These are phyloP conservation scores for Kryptolebias marmoratus DNA, from an alignment of 2,113 vertebrate genomes.

Conservation along the genomic window DNA sequence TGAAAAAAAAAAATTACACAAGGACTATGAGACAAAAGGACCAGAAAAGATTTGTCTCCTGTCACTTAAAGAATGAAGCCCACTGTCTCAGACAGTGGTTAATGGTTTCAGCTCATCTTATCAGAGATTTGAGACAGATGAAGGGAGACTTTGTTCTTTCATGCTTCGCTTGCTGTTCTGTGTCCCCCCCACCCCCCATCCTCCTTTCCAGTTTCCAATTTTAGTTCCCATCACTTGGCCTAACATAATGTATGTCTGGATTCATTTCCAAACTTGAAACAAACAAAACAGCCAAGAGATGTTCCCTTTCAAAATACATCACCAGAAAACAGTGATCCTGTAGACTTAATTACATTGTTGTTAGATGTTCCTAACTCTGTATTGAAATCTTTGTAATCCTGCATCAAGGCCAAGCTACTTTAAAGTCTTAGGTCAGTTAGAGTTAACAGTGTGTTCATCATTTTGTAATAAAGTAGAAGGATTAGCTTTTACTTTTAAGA, in stretches of 20 bases:
- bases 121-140: constrained; percentile 5
- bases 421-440: constrained; percentile 41
- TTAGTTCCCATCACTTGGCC: constrained; percentile 23
- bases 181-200: too few relatives aligned
- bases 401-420: constrained; percentile 47
- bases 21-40: background rate
- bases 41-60: background rate
- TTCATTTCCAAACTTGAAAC: constrained; percentile 22
- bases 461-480: background rate
- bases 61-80: background rate
- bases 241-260: constrained; percentile 26
- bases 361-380: constrained; percentile 55
- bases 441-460: constrained; percentile 48
- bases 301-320: constrained; percentile 46
- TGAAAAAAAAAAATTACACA: background rate
- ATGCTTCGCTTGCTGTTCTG: background rate
- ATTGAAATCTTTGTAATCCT: constrained; percentile 49
- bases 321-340: constrained; percentile 52
- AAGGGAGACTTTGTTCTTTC: constrained; percentile 1
- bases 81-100: background rate
- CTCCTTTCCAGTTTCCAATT: background rate
- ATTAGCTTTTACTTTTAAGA: background rate
- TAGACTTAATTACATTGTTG: constrained; percentile 43
- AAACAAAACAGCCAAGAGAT: constrained; percentile 15
- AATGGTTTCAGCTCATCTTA: constrained; percentile 20